phyloP scores from a whole-genome alignment of 2,888 invertebrate genomes.

The Sicus ferrugineus region DNA sequence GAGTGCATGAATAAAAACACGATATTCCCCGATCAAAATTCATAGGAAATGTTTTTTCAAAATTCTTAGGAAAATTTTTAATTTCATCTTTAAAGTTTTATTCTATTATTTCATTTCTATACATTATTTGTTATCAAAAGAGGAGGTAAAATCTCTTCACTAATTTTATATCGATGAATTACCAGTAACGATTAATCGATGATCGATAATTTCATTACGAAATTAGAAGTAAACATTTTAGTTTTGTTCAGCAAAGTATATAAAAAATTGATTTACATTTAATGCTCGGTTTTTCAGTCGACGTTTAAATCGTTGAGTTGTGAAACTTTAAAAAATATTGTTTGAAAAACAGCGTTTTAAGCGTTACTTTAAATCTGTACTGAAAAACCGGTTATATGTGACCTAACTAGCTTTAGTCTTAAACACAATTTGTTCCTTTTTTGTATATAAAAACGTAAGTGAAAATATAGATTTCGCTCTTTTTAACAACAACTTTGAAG shows the following conservation, averaged over 20 bases:
- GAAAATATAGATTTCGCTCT: too few relatives aligned
- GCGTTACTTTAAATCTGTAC: background rate
- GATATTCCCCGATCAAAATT: too few relatives aligned
- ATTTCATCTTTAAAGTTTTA: background rate
- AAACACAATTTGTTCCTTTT: conserved; percentile 53
- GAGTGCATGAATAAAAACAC: conserved; percentile 32
- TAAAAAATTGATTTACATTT: conserved; percentile 59
- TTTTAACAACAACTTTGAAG: too few relatives aligned
- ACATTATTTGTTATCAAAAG: background rate
- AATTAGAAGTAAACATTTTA: conserved; percentile 36
- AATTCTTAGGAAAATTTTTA: too few relatives aligned
- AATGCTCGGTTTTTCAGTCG: too few relatives aligned
- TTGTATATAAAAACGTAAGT: conserved; percentile 54
- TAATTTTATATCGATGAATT: too few relatives aligned
- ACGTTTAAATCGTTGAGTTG: too few relatives aligned
- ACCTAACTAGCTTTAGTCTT: conserved; percentile 33
- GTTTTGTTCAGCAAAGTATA: conserved; percentile 32
- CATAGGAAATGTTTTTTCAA: too few relatives aligned
- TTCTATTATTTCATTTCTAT: background rate
- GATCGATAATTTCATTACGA: background rate
- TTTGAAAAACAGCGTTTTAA: too few relatives aligned
- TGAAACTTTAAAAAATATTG: too few relatives aligned
- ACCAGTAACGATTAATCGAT: too few relatives aligned
- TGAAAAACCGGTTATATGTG: too few relatives aligned
- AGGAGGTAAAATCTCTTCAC: background rate